These are phyloP conservation scores for Lophotriccus pileatus DNA, from an alignment of 2,797 vertebrate genomes.

Conservation along the genomic window DNA sequence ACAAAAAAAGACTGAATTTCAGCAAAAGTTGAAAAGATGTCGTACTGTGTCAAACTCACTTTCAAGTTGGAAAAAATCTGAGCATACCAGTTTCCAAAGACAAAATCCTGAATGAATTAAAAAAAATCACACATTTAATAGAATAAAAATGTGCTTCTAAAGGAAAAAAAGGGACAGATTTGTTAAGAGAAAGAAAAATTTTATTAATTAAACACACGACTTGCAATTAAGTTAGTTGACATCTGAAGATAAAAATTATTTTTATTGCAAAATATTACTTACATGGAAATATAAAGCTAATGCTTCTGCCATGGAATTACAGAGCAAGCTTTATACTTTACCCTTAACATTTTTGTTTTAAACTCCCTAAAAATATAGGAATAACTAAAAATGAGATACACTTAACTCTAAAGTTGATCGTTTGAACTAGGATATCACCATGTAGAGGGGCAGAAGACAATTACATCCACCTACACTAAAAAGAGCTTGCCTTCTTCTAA, in stretches of 20 bases:
- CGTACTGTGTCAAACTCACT: neutral
- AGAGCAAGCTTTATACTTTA: neutral
- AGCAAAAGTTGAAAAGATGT: neutral
- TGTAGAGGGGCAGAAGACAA: neutral
- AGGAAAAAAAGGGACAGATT: neutral
- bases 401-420: neutral
- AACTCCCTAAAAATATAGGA: neutral
- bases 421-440: neutral
- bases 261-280: neutral
- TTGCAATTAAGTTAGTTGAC: neutral
- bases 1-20: neutral
- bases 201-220: neutral
- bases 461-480: neutral
- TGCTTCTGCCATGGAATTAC: neutral
- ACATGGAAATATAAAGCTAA: neutral
- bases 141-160: neutral
- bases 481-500: neutral
- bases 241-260: neutral
- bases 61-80: neutral
- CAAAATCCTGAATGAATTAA: neutral
- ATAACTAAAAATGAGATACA: neutral
- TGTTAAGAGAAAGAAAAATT: neutral
- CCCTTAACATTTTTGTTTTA: neutral
- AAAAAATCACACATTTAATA: neutral
- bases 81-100: neutral